phyloP scores from a whole-genome alignment of 1,140 invertebrate genomes.

The Diachasma alloeum region DNA sequence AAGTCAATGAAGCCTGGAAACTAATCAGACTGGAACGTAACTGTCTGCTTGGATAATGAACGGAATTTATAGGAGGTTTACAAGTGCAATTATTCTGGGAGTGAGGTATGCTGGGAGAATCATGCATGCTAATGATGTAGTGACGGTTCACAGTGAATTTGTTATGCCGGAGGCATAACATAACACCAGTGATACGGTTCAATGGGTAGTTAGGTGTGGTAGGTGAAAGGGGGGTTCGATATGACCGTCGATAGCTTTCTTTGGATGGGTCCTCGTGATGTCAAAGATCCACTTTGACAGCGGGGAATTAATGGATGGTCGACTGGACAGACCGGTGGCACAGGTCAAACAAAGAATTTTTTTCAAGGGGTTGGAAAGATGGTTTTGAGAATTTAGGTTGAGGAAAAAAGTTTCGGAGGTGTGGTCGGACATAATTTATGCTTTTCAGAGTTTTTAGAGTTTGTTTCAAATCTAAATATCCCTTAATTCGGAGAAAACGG shows the following conservation, averaged over 20 bases:
- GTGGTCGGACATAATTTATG: not conserved
- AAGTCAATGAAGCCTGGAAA: not conserved
- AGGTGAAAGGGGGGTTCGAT: not conserved
- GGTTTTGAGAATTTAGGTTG: not conserved
- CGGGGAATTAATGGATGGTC: conserved; percentile 4
- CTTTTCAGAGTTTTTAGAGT: not conserved
- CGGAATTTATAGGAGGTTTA: not conserved
- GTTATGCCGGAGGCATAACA: not conserved
- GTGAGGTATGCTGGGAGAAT: not conserved
- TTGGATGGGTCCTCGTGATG: not conserved
- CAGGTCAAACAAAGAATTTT: conserved; percentile 10
- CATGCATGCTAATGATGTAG: not conserved
- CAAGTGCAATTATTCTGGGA: not conserved
- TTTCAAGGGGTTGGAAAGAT: conserved; percentile 3
- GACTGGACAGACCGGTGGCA: not conserved
- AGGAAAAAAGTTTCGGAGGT: not conserved
- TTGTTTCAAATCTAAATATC: not conserved
- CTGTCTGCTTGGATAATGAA: conserved; percentile 2
- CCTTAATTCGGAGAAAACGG: not conserved
- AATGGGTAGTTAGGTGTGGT: not conserved
- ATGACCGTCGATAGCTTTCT: not conserved
- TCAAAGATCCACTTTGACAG: conserved; percentile 3
- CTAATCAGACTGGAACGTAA: not conserved
- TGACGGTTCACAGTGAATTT: not conserved
- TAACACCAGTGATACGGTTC: conserved; percentile 17